Conservation (phyloP, 2,797 vertebrate genomes). For the Sebastes minor region DNA sequence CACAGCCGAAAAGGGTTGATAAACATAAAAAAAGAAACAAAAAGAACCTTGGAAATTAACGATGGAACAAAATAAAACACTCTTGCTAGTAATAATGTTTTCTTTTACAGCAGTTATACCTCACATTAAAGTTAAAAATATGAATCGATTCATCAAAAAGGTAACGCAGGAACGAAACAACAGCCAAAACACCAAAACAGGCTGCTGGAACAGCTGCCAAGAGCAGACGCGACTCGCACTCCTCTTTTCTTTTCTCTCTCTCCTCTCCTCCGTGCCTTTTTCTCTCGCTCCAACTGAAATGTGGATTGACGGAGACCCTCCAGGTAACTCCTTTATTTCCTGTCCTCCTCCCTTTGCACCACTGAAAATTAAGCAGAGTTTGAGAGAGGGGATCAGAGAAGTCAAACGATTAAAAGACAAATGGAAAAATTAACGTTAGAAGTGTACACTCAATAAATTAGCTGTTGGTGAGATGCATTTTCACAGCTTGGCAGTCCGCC, state of each 20-base stretch:
- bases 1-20: constrained; percentile 72
- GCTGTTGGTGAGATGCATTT: constrained; percentile 7
- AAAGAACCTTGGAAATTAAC: constrained; percentile 69
- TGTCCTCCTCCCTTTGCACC: constrained; percentile 74
- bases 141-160: constrained; percentile 70
- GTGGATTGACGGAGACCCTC: constrained; percentile 79
- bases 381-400: constrained; percentile 20
- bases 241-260: constrained; percentile 64
- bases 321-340: constrained; percentile 79
- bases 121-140: constrained; percentile 81
- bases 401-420: background rate
- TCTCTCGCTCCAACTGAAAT: constrained; percentile 76
- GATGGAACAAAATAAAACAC: constrained; percentile 73
- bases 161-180: constrained; percentile 63
- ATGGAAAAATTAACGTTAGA: background rate
- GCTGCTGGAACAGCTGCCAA: constrained; percentile 82
- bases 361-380: constrained; percentile 49
- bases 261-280: constrained; percentile 46
- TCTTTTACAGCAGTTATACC: constrained; percentile 77
- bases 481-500: constrained; percentile 25
- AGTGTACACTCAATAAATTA: constrained; percentile 19
- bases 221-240: constrained; percentile 75
- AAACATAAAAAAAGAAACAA: constrained; percentile 72
- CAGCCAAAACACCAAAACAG: constrained; percentile 65
- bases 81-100: constrained; percentile 64